Conservation (phyloP, 2,888 invertebrate genomes). For the Argyra leucocephala region DNA sequence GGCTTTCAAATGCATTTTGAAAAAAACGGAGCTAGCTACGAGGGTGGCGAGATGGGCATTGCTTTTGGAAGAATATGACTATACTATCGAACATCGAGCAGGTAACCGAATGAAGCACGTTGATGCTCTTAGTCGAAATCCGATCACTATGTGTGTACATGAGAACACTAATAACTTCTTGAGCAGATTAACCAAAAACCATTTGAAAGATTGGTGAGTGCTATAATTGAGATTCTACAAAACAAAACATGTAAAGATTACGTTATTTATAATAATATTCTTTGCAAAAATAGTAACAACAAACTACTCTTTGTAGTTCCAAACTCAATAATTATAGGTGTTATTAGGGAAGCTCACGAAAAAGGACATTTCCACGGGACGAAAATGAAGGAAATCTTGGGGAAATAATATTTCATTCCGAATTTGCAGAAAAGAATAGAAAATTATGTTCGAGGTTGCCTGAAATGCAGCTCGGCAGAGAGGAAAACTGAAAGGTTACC, state of each 20-base stretch:
- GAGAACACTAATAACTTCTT: conserved; percentile 8
- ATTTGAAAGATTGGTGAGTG: conserved; percentile 17
- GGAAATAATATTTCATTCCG: conserved; percentile 16
- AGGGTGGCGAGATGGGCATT: conserved; percentile 25
- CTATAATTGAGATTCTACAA: conserved; percentile 11
- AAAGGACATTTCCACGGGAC: conserved; percentile 21
- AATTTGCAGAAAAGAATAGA: conserved; percentile 14
- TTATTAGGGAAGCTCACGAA: conserved; percentile 21
- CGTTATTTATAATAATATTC: not conserved
- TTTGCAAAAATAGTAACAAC: conserved; percentile 7
- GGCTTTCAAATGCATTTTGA: conserved; percentile 22
- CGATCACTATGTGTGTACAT: conserved; percentile 16
- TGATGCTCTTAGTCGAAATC: conserved; percentile 25
- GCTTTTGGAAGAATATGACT: conserved; percentile 24
- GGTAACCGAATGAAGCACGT: conserved; percentile 25
- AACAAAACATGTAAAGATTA: conserved; percentile 8
- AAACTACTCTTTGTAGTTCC: conserved; percentile 23
- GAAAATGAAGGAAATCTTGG: conserved; percentile 19
- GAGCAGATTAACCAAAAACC: conserved; percentile 13
- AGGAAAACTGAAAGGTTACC: conserved; percentile 32
- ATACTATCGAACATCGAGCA: conserved; percentile 24
- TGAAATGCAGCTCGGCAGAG: conserved; percentile 20
- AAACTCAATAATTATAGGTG: conserved; percentile 18
- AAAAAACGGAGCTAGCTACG: conserved; percentile 21
- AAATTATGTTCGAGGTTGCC: conserved; percentile 17